These are phyloP conservation scores for Melikaiella ostensackeni DNA, from an alignment of 2,888 invertebrate species.

Conservation along the genomic window DNA sequence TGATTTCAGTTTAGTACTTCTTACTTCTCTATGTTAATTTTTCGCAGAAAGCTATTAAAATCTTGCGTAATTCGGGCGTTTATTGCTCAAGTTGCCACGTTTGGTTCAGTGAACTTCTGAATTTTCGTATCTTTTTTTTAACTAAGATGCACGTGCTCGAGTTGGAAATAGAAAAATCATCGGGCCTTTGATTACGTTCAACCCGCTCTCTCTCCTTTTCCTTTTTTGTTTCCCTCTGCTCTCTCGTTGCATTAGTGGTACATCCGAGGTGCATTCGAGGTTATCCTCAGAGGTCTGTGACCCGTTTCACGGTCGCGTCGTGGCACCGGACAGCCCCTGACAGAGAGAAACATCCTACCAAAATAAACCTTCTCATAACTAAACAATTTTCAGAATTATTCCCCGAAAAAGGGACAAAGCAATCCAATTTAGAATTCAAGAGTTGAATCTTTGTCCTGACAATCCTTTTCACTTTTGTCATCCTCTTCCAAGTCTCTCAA, in stretches of 20 bases:
- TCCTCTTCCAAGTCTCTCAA: not conserved
- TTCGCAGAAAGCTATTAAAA: not conserved
- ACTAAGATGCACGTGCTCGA: constrained; percentile 30
- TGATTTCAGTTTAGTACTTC: not conserved
- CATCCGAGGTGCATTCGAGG: constrained; percentile 55
- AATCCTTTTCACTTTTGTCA: not conserved
- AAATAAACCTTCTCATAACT: constrained; percentile 42
- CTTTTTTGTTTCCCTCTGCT: constrained; percentile 22
- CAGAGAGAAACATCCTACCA: constrained; percentile 50
- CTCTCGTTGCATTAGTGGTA: constrained; percentile 46
- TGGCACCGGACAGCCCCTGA: constrained; percentile 44
- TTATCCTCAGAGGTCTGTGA: constrained; percentile 61
- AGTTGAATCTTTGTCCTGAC: not conserved
- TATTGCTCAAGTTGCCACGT: not conserved
- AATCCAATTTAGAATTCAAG: constrained; percentile 13
- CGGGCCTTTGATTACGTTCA: constrained; percentile 22
- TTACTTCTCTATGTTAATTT: not conserved
- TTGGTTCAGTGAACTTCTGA: constrained; percentile 22
- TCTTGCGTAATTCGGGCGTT: constrained; percentile 19
- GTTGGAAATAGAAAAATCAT: constrained; percentile 31
- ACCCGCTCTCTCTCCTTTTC: constrained; percentile 27
- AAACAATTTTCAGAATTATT: constrained; percentile 33
- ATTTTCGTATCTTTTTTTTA: constrained; percentile 24
- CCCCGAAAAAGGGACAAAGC: constrained; percentile 26
- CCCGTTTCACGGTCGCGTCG: constrained; percentile 65